A percentile compares a stretch with the other conserved stretches of the same genome.
Conservation (phyloP, 2,113 vertebrate genomes). For the Clarias batrachus region DNA sequence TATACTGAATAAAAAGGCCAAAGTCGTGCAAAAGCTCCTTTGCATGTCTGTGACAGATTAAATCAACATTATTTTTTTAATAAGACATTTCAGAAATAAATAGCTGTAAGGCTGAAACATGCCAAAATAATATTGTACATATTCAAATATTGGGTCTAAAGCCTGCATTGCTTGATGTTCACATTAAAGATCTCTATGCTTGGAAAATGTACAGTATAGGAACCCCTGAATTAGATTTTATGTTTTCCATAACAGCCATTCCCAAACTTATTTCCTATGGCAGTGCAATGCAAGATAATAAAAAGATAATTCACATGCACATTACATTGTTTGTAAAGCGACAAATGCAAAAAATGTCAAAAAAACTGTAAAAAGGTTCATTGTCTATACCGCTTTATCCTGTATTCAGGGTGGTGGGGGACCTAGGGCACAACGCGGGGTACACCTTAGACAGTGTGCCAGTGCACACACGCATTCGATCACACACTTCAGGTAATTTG, state of each 20-base stretch:
- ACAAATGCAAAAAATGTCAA: too few species aligned
- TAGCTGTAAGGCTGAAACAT: background rate
- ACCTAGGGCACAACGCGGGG: too few species aligned
- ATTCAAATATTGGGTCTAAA: background rate
- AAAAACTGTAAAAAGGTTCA: too few species aligned
- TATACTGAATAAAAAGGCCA: background rate
- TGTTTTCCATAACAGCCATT: background rate
- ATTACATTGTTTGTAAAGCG: too few species aligned
- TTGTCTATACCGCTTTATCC: too few species aligned
- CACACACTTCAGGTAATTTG: too few species aligned
- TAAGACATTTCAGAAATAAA: background rate
- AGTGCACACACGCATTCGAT: too few species aligned
- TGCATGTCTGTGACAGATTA: background rate
- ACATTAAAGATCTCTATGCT: background rate
- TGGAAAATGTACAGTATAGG: background rate
- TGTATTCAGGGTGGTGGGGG: too few species aligned
- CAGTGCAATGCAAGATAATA: too few species aligned
- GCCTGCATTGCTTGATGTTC: background rate
- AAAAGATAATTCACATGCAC: too few species aligned
- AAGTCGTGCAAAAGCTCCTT: background rate
- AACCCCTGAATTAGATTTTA: background rate
- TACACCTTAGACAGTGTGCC: too few species aligned
- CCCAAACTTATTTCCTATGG: too few species aligned
- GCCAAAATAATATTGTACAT: background rate
- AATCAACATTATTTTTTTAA: background rate